These are phyloP conservation scores for Spinibarbus caldwelli DNA, from an alignment of 2,797 vertebrate species.

Conservation along the genomic window DNA sequence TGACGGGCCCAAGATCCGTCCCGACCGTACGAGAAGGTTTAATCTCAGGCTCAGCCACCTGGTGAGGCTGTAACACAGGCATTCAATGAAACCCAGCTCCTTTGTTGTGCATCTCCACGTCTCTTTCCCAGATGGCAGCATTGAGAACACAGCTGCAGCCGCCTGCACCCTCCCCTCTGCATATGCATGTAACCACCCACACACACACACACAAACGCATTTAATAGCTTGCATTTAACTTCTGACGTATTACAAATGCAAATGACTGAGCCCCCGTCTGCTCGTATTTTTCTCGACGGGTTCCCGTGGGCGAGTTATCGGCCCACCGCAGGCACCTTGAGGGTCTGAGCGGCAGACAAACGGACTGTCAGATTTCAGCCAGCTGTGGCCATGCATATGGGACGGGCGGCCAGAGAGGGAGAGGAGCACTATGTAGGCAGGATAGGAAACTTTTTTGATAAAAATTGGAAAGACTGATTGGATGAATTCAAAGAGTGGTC, in stretches of 20 bases:
- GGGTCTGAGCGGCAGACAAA: slow-evolving; percentile 5
- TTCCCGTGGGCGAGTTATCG: slow-evolving; percentile 46
- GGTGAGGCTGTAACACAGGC: slow-evolving; percentile 37
- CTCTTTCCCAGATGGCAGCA: slow-evolving; percentile 58
- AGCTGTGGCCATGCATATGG: not conserved
- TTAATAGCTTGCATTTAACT: slow-evolving; percentile 47
- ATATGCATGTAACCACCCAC: slow-evolving; percentile 29
- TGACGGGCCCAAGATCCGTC: no score
- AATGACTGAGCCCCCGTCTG: slow-evolving; percentile 16
- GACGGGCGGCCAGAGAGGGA: not conserved
- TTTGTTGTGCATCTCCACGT: slow-evolving; percentile 15
- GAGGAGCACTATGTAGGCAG: not conserved
- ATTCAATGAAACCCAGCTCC: not conserved
- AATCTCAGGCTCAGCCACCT: slow-evolving; percentile 35
- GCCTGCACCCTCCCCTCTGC: not conserved
- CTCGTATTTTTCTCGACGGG: slow-evolving; percentile 6
- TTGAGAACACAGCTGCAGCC: slow-evolving; percentile 40
- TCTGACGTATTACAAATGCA: slow-evolving; percentile 46
- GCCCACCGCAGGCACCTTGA: slow-evolving; percentile 35
- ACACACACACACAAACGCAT: slow-evolving; percentile 16
- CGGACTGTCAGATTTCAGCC: slow-evolving; percentile 1
- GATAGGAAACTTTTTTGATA: not conserved
- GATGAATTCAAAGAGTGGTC: no score
- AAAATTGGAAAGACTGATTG: not conserved
- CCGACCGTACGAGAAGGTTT: slow-evolving; percentile 1